Base-by-base conservation (phyloP, 2,888 invertebrate species). In the Colostygia pectinataria region DNA sequence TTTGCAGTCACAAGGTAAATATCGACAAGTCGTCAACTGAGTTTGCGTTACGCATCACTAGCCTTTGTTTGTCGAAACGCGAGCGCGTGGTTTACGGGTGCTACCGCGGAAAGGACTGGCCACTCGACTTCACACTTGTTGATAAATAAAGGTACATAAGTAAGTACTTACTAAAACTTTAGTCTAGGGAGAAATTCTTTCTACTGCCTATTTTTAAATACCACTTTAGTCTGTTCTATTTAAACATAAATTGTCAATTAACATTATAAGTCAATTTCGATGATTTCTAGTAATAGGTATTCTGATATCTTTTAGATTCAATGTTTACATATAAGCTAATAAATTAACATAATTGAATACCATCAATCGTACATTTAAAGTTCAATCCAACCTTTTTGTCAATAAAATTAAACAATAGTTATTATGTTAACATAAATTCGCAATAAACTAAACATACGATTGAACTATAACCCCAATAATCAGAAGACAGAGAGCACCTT, bases 1-100 rank as follows among this genome's bases (percentile, higher is more conserved):
- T 89, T 89, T 88, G 79, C 83, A 65, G 80, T 84, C 74, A 61
- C 74, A 69, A 74, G 62, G 83, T 82, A 85, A 89, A 89, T 78
- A 88, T 84, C 86, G 88, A 86, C 86, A 83, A 77, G 86, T 88
- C 89, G 90, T 88, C 87, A 83, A 74, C 74, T 65, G 65, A 80
- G 88, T 88, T 89, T 88, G 89, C 83, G 88, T 90, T 89, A 85
- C 86, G 90, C 90, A 90, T 90, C 90, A 90, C 90, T 90, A 90
- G 79, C 77, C 57, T 64, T 67, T 89, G 81, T 90, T 89, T 90
- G 83, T 66, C 66, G 72, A 77, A 68, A 71, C 67, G 66, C 68
- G 77, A 71, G 63, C 73, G 73, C 71, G 73, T 68, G 69, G 75
- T 74, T 71, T 65, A 69, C 79, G 78, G 81, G 80, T 72, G 80